These are phyloP conservation scores for Drosophila kepulauana DNA, from an alignment of 1,140 invertebrate species.

Conservation along the genomic window DNA sequence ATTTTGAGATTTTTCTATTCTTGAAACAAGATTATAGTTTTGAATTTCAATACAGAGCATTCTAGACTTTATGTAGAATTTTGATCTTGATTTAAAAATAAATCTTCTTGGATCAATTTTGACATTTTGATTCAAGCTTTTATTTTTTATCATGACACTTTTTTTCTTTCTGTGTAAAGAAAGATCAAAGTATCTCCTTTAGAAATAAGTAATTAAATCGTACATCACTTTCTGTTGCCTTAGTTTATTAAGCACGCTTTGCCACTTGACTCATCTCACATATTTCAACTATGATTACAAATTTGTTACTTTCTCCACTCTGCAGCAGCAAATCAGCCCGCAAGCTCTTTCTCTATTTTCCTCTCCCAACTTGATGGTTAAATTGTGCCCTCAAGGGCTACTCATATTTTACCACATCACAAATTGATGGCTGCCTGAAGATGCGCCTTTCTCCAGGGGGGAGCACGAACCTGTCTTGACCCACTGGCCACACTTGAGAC, in stretches of 20 bases:
- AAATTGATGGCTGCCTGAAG: neutral
- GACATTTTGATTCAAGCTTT: too few species aligned
- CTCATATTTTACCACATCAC: neutral
- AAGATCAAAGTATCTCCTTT: too few species aligned
- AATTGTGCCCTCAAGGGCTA: slow-evolving; percentile 13
- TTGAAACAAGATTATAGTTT: too few species aligned
- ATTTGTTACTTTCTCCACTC: slow-evolving; percentile 1
- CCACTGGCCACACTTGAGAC: slow-evolving; percentile 26
- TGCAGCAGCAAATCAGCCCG: neutral
- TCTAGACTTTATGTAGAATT: too few species aligned
- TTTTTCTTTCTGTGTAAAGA: too few species aligned
- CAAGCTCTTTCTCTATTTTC: neutral
- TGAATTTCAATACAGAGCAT: too few species aligned
- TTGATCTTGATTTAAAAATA: too few species aligned
- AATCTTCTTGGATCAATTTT: too few species aligned
- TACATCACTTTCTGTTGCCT: too few species aligned
- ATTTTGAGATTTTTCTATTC: too few species aligned
- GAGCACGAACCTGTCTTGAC: slow-evolving; percentile 17
- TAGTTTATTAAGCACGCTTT: neutral
- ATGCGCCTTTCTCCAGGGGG: slow-evolving; percentile 35
- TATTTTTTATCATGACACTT: too few species aligned
- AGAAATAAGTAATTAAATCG: too few species aligned
- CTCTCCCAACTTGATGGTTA: neutral
- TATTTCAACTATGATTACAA: neutral
- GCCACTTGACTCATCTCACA: neutral